Conservation (phyloP, 2,113 vertebrate species). For the Typhlomys cinereus region DNA sequence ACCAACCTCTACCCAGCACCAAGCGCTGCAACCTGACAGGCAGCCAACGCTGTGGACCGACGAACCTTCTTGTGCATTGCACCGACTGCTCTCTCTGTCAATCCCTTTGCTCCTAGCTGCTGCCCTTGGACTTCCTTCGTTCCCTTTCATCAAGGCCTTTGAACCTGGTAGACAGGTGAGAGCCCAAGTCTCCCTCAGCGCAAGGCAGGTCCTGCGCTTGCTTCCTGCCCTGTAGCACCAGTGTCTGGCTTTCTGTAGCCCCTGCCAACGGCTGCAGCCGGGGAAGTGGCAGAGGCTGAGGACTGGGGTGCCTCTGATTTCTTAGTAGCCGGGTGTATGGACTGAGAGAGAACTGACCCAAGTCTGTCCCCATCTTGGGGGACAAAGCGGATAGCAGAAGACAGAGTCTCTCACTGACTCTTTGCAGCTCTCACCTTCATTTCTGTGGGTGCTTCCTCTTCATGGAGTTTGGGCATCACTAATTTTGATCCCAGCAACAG, state of each 20-base stretch:
- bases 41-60: not conserved
- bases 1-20: not conserved
- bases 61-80: not conserved
- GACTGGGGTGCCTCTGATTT: not conserved
- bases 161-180: not conserved
- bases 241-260: not conserved
- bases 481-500: constrained; percentile 64
- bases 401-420: not conserved
- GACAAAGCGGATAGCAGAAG: not conserved
- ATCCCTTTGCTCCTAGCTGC: not conserved
- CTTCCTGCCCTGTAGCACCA: not conserved
- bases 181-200: not conserved
- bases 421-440: not conserved
- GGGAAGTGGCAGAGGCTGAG: not conserved
- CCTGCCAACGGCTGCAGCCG: fast-evolving
- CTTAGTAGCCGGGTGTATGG: not conserved
- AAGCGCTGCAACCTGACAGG: not conserved
- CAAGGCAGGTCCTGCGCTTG: not conserved
- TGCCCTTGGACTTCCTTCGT: not conserved
- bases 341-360: not conserved
- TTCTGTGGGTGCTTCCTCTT: not conserved
- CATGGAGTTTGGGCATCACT: not conserved
- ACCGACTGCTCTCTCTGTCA: not conserved
- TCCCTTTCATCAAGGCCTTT: not conserved
- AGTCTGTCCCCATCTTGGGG: not conserved